Conservation (phyloP, 2,797 vertebrate genomes). For the Protonibea diacanthus region DNA sequence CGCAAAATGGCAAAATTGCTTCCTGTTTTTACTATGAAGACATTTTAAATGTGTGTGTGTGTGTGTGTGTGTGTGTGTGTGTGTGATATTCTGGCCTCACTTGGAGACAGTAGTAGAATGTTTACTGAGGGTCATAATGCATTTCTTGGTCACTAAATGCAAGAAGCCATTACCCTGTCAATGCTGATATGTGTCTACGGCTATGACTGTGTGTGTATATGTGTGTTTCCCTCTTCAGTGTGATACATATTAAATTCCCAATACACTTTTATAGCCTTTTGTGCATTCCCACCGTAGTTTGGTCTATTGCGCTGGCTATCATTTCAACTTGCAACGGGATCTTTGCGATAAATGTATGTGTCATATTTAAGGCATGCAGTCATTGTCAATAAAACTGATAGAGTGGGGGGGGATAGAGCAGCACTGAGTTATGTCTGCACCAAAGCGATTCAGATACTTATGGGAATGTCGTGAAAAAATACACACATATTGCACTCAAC, state of each 20-base stretch:
- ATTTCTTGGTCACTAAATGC: constrained; percentile 60
- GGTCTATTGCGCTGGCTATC: constrained; percentile 46
- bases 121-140: constrained; percentile 58
- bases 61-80: constrained; percentile 1
- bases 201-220: constrained; percentile 1
- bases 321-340: constrained; percentile 50
- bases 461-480: constrained; percentile 29
- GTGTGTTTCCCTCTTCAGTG: constrained; percentile 15
- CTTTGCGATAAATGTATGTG: constrained; percentile 47
- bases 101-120: constrained; percentile 29
- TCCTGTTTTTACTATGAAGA: constrained; percentile 6
- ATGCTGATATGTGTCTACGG: constrained; percentile 46
- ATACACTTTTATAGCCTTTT: constrained; percentile 62
- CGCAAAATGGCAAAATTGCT: constrained; percentile 22
- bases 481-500: constrained; percentile 39
- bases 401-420: constrained; percentile 11
- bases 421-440: constrained; percentile 20
- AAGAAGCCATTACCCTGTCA: constrained; percentile 60
- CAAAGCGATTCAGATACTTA: constrained; percentile 40
- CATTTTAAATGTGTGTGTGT: constrained; percentile 17
- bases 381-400: constrained; percentile 62
- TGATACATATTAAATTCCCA: constrained; percentile 59
- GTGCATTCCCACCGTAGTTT: constrained; percentile 50
- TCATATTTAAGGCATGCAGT: constrained; percentile 51
- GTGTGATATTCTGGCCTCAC: constrained; percentile 21